phyloP scores from a whole-genome alignment of 2,113 vertebrate species.

The Melanotaenia duboulayi region DNA sequence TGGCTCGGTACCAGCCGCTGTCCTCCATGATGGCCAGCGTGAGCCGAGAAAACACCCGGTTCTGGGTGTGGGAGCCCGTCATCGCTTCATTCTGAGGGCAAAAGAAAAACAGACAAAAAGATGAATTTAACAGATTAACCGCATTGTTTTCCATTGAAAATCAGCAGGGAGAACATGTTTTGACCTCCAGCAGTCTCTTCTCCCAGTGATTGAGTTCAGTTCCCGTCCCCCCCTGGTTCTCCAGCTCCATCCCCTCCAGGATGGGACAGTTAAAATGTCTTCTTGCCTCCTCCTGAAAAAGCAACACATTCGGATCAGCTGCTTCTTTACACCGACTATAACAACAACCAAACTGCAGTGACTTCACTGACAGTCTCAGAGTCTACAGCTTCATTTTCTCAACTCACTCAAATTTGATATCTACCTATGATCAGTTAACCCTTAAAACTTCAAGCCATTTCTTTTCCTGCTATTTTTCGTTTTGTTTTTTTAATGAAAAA shows the following conservation, averaged over 20 bases:
- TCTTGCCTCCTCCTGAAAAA: slow-evolving; percentile 89
- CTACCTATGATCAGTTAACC: too few species aligned
- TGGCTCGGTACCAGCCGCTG: slow-evolving; percentile 97
- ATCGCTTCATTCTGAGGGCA: slow-evolving; percentile 94
- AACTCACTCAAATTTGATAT: too few species aligned
- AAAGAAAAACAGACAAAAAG: not conserved
- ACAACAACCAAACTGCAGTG: too few species aligned
- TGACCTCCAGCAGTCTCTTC: slow-evolving; percentile 94
- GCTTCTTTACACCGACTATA: not conserved
- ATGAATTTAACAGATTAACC: accelerated
- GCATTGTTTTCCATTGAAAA: accelerated
- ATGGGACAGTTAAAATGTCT: slow-evolving; percentile 92
- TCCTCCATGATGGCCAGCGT: slow-evolving; percentile 98
- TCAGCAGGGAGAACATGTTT: not conserved
- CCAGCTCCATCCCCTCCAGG: slow-evolving; percentile 97
- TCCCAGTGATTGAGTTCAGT: slow-evolving; percentile 99
- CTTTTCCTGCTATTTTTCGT: too few species aligned
- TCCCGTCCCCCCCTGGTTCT: slow-evolving; percentile 96
- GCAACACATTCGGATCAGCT: slow-evolving; percentile 57
- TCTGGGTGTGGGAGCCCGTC: slow-evolving; percentile 98
- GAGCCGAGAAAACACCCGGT: slow-evolving; percentile 94
- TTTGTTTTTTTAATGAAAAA: too few species aligned
- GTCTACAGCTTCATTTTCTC: slow-evolving; percentile 1
- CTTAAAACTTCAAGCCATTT: too few species aligned
- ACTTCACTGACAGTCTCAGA: too few species aligned